Percentiles rank a stretch among this genome's conserved stretches.
Evolutionary conservation across 2,113 vertebrate genomes (phyloP).

Genomic region (Chionodraco myersi): DNA sequence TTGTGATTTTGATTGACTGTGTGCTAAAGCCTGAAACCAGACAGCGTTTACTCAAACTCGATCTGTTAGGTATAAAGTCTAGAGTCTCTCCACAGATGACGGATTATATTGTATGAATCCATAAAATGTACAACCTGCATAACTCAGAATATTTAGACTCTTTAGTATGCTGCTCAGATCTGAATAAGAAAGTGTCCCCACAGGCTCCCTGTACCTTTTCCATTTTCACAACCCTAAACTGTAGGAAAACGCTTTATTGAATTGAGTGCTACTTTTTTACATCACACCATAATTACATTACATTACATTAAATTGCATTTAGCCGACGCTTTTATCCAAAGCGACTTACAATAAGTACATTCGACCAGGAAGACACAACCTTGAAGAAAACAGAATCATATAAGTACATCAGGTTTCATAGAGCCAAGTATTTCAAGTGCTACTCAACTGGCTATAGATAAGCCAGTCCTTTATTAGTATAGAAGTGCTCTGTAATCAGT

Average conservation of each 20-base stretch:
- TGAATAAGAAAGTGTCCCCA: conserved; percentile 11
- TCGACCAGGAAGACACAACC: too few relatives aligned
- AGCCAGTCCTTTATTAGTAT: too few relatives aligned
- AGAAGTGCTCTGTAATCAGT: too few relatives aligned
- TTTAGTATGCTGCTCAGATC: conserved; percentile 23
- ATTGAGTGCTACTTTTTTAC: not conserved
- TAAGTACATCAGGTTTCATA: too few relatives aligned
- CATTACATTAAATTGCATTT: too few relatives aligned
- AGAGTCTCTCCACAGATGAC: conserved; percentile 23
- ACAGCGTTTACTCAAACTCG: conserved; percentile 35
- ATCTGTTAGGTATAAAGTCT: conserved; percentile 5
- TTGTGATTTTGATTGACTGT: not conserved
- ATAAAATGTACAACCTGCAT: conserved; percentile 33
- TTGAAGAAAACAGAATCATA: too few relatives aligned
- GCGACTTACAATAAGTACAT: too few relatives aligned
- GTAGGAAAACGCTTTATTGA: conserved; percentile 8
- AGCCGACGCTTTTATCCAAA: too few relatives aligned
- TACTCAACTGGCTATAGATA: too few relatives aligned
- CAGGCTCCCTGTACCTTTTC: not conserved
- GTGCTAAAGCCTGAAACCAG: conserved; percentile 18
- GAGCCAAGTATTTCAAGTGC: too few relatives aligned
- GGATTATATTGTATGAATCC: conserved; percentile 24
- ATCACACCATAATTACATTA: too few relatives aligned
- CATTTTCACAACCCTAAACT: not conserved
- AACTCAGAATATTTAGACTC: conserved; percentile 6